Conservation (phyloP, 2,888 invertebrate species). For the Hydroisotoma schaefferi region DNA sequence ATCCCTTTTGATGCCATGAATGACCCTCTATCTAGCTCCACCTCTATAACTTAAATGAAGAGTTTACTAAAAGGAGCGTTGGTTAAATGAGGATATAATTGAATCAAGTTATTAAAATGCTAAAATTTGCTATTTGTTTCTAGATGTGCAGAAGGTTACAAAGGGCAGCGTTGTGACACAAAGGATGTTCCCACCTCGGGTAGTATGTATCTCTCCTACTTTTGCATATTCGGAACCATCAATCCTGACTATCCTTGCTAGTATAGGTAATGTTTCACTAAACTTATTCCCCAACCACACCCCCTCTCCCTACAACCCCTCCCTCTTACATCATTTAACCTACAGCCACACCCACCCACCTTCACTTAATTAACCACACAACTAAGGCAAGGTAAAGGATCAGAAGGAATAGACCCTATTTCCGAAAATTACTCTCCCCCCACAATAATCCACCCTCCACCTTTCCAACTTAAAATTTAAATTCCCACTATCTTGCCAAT, state of each 20-base stretch:
- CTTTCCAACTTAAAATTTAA: no score
- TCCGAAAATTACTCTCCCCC: no score
- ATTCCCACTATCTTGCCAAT: no score
- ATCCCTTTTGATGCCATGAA: no score
- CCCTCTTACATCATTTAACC: background rate
- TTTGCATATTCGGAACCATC: slow-evolving; percentile 48
- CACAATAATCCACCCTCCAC: background rate
- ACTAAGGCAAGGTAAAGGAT: background rate
- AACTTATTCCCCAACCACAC: slow-evolving; percentile 28
- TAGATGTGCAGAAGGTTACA: slow-evolving; percentile 77
- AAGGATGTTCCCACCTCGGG: slow-evolving; percentile 65
- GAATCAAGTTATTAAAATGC: no score
- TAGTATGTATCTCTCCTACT: slow-evolving; percentile 48
- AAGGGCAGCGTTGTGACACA: slow-evolving; percentile 73
- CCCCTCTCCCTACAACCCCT: slow-evolving; percentile 1
- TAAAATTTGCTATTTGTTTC: slow-evolving; percentile 39
- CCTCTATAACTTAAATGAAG: no score
- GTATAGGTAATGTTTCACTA: slow-evolving; percentile 46
- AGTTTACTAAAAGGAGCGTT: no score
- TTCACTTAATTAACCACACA: background rate
- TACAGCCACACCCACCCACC: background rate
- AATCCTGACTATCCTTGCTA: slow-evolving; percentile 49
- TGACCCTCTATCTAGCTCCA: no score
- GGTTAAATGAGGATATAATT: no score
- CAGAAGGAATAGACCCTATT: no score